Conservation (phyloP, 2,113 vertebrate genomes). For the Redunca redunca region DNA sequence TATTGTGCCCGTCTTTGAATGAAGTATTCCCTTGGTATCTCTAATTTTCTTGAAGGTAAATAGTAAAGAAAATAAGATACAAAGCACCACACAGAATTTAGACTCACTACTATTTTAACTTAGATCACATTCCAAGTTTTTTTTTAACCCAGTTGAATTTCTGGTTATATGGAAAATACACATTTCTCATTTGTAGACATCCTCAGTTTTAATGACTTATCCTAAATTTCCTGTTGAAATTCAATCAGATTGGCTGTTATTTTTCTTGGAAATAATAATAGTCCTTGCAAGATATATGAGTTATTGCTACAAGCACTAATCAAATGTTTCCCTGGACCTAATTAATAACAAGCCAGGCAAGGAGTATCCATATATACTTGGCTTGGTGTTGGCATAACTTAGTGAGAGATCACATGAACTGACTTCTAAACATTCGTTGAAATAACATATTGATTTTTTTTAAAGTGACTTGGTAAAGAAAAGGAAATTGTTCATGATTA, state of each 20-base stretch:
- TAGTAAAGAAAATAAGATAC: background rate
- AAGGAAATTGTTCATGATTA: conserved; percentile 74
- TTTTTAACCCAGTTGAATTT: background rate
- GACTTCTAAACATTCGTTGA: conserved; percentile 71
- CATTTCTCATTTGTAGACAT: background rate
- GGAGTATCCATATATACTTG: conserved; percentile 58
- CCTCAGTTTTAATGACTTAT: background rate
- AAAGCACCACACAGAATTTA: background rate
- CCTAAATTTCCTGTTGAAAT: background rate
- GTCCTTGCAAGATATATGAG: background rate
- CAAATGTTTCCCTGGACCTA: conserved; percentile 72
- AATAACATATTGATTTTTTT: conserved; percentile 88
- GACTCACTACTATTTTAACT: background rate
- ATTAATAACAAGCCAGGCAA: conserved; percentile 61
- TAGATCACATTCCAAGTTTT: background rate
- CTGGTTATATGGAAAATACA: background rate
- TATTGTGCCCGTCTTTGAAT: background rate
- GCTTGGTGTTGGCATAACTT: conserved; percentile 69
- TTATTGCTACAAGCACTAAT: conserved; percentile 67
- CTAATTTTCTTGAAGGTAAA: background rate
- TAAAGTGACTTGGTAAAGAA: conserved; percentile 80
- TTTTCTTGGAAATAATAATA: conserved; percentile 46
- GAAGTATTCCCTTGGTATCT: background rate
- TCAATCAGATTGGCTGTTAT: background rate
- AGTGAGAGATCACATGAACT: conserved; percentile 65